phyloP scores from a whole-genome alignment of 2,113 vertebrate species.

The Phalacrocorax aristotelis region DNA sequence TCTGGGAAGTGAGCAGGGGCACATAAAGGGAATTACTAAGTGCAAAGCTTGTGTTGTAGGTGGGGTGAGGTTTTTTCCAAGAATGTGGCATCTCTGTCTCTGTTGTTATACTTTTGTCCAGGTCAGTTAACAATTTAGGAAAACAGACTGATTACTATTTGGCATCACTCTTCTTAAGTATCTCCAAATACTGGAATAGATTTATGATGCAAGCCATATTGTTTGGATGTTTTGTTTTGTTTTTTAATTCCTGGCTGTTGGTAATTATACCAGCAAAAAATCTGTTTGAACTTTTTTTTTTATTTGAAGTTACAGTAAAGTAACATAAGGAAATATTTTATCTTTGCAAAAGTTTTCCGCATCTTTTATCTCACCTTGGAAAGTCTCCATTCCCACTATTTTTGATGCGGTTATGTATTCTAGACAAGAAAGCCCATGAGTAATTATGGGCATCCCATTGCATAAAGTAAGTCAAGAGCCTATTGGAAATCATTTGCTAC shows the following conservation, averaged over 20 bases:
- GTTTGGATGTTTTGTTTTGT: neutral
- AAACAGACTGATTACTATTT: slow-evolving; percentile 11
- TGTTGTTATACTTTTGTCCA: neutral
- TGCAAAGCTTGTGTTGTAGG: neutral
- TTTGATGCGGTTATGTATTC: slow-evolving; percentile 11
- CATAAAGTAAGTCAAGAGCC: slow-evolving; percentile 13
- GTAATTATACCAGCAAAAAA: neutral
- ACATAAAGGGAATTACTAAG: neutral
- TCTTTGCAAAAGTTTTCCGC: neutral
- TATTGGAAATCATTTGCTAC: slow-evolving; percentile 15
- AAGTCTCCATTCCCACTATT: slow-evolving; percentile 4
- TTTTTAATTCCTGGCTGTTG: neutral
- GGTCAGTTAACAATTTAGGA: neutral
- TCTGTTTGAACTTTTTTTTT: neutral
- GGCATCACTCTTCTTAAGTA: neutral
- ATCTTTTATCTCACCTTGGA: slow-evolving; percentile 22
- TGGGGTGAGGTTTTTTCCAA: neutral
- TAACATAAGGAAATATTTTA: slow-evolving; percentile 4
- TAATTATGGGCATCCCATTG: neutral
- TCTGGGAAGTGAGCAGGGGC: neutral
- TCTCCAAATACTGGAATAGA: neutral
- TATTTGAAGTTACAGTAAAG: neutral
- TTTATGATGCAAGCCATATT: neutral
- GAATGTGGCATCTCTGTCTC: neutral
- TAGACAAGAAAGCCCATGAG: neutral